A percentile compares a stretch with the other conserved stretches of the same genome.
Evolutionary conservation across 1,140 invertebrate species (phyloP).

Genomic region (Cyrtorhinus lividipennis): DNA sequence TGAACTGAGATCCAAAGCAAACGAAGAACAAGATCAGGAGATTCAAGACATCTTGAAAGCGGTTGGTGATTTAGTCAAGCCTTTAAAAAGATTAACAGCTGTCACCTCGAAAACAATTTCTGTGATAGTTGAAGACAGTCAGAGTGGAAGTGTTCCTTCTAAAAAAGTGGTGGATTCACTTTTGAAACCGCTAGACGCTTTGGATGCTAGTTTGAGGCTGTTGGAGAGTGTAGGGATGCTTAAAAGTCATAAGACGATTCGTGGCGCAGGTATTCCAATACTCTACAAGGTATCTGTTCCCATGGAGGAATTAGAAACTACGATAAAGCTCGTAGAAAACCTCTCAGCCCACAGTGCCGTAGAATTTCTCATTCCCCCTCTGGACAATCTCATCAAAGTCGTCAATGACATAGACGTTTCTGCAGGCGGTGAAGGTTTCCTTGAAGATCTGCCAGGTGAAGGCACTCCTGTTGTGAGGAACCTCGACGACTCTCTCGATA

Average conservation of each 20-base stretch:
- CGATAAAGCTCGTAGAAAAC: conserved; percentile 25
- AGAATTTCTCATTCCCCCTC: conserved; percentile 33
- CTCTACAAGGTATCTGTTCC: conserved; percentile 24
- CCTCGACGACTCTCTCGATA: conserved; percentile 23
- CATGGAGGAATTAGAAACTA: conserved; percentile 25
- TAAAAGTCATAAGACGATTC: conserved; percentile 19
- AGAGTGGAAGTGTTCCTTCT: conserved; percentile 14
- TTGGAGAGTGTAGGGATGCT: conserved; percentile 19
- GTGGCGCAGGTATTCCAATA: conserved; percentile 20
- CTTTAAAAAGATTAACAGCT: conserved; percentile 23
- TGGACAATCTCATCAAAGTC: conserved; percentile 36
- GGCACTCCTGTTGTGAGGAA: conserved; percentile 21
- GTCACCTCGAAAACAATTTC: conserved; percentile 24
- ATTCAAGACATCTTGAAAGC: conserved; percentile 21
- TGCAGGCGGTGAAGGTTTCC: conserved; percentile 16
- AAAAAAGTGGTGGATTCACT: conserved; percentile 21
- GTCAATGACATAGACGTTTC: conserved; percentile 29
- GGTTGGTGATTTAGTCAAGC: conserved; percentile 21
- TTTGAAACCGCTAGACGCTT: conserved; percentile 23
- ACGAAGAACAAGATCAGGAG: conserved; percentile 19
- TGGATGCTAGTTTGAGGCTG: conserved; percentile 19
- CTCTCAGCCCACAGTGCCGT: conserved; percentile 27
- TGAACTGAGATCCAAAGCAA: conserved; percentile 14
- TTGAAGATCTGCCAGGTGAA: conserved; percentile 23
- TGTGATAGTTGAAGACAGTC: conserved; percentile 21